Percentiles rank a stretch among this genome's conserved stretches.
These are phyloP conservation scores for Formica aserva DNA, from an alignment of 2,888 invertebrate species.

Conservation along the genomic window DNA sequence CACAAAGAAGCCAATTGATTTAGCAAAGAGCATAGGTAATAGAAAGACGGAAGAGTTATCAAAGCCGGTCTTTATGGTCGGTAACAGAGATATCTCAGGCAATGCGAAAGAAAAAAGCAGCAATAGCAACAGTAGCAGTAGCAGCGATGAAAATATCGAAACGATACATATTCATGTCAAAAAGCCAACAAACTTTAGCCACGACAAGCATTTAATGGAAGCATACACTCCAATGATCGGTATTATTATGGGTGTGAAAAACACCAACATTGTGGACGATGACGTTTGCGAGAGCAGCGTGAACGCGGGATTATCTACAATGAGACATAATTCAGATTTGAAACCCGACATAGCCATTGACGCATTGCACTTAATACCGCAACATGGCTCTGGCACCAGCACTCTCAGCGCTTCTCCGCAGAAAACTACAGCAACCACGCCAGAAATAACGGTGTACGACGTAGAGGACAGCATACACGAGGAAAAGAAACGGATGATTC, in stretches of 20 bases:
- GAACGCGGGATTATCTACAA: slow-evolving; percentile 12
- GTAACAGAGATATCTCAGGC: slow-evolving; percentile 83
- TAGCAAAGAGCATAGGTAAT: slow-evolving; percentile 72
- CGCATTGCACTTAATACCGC: slow-evolving; percentile 67
- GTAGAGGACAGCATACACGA: slow-evolving; percentile 71
- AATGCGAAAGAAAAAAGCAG: slow-evolving; percentile 84
- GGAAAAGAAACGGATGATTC: slow-evolving; percentile 85
- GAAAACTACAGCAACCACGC: slow-evolving; percentile 87
- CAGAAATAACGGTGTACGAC: slow-evolving; percentile 88
- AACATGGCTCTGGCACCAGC: slow-evolving; percentile 65
- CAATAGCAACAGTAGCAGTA: slow-evolving; percentile 86
- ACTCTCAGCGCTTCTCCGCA: slow-evolving; percentile 78
- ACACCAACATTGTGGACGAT: slow-evolving; percentile 68
- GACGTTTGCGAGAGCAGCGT: slow-evolving; percentile 44
- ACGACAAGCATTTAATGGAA: slow-evolving; percentile 83
- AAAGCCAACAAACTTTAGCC: slow-evolving; percentile 74
- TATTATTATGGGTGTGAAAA: slow-evolving; percentile 87
- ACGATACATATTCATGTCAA: slow-evolving; percentile 80
- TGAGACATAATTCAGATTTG: slow-evolving; percentile 25
- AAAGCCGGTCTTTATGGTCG: slow-evolving; percentile 82
- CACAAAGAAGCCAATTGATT: slow-evolving; percentile 82
- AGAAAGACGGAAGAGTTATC: slow-evolving; percentile 68
- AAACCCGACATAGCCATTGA: slow-evolving; percentile 48
- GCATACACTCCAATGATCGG: slow-evolving; percentile 89
- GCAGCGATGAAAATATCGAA: slow-evolving; percentile 87